These are phyloP conservation scores for Ceraclea dissimilis DNA, from an alignment of 2,888 invertebrate species.

Conservation along the genomic window DNA sequence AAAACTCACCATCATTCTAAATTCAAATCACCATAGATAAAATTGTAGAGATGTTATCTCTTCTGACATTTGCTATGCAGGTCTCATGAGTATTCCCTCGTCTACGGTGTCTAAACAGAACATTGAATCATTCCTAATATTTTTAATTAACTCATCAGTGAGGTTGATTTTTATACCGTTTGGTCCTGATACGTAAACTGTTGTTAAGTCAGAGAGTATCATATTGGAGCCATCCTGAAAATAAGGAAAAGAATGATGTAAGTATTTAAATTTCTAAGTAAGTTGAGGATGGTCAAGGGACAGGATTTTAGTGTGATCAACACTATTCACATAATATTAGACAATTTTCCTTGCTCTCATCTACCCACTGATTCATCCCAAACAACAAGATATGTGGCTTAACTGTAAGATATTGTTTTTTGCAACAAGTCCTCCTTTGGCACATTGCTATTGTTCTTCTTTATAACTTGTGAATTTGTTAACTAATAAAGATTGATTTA, in stretches of 20 bases:
- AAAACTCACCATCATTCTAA: too few species aligned
- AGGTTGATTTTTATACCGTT: conserved; percentile 76
- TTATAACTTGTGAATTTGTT: too few species aligned
- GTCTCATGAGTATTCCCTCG: conserved; percentile 43
- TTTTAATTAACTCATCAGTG: conserved; percentile 77
- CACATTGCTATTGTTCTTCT: too few species aligned
- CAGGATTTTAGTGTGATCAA: too few species aligned
- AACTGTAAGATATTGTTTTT: too few species aligned
- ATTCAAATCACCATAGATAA: neutral
- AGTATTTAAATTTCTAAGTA: conserved; percentile 5
- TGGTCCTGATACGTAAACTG: conserved; percentile 74
- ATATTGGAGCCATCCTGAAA: conserved; percentile 27
- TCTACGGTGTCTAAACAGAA: conserved; percentile 54
- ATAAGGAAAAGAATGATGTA: conserved; percentile 12
- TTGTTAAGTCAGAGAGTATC: conserved; percentile 37
- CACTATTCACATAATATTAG: neutral
- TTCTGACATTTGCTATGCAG: too few species aligned
- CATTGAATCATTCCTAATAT: conserved; percentile 72
- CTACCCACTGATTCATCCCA: too few species aligned
- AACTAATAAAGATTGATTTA: too few species aligned
- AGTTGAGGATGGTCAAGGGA: neutral
- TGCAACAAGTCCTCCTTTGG: too few species aligned
- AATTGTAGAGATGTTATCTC: neutral
- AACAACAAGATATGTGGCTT: too few species aligned
- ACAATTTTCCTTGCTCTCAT: too few species aligned